phyloP scores from a whole-genome alignment of 2,113 vertebrate species.

The Callocephalon fimbriatum region DNA sequence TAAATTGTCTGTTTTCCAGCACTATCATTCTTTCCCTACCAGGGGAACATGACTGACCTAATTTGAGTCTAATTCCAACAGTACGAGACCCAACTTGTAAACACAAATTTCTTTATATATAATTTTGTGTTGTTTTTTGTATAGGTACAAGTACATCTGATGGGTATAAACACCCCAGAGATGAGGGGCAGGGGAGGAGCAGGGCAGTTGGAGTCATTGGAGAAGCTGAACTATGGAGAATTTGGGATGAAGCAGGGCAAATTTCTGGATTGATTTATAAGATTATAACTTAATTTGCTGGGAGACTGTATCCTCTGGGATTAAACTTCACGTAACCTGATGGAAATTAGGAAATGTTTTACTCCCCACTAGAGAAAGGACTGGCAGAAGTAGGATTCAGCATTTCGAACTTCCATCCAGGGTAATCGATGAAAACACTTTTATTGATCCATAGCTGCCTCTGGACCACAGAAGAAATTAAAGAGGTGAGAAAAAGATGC shows the following conservation, averaged over 20 bases:
- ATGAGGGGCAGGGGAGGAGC: neutral
- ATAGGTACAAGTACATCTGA: neutral
- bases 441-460: neutral
- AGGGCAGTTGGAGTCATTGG: neutral
- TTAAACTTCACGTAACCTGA: neutral
- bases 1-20: slow-evolving; percentile 45
- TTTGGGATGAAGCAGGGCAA: neutral
- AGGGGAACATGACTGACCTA: slow-evolving; percentile 59
- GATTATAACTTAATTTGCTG: neutral
- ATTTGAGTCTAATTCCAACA: slow-evolving; percentile 42
- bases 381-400: neutral
- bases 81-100: neutral
- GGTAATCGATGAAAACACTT: neutral
- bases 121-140: neutral
- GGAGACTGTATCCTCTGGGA: neutral
- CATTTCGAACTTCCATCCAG: neutral
- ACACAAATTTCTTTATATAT: neutral
- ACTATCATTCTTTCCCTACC: slow-evolving; percentile 35
- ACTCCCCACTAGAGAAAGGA: neutral
- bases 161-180: neutral
- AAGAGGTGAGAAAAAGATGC: neutral
- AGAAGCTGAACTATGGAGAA: neutral
- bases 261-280: neutral
- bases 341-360: neutral
- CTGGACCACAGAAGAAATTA: neutral